Base-by-base conservation (phyloP, 2,113 vertebrate species). In the Dipodomys spectabilis region DNA sequence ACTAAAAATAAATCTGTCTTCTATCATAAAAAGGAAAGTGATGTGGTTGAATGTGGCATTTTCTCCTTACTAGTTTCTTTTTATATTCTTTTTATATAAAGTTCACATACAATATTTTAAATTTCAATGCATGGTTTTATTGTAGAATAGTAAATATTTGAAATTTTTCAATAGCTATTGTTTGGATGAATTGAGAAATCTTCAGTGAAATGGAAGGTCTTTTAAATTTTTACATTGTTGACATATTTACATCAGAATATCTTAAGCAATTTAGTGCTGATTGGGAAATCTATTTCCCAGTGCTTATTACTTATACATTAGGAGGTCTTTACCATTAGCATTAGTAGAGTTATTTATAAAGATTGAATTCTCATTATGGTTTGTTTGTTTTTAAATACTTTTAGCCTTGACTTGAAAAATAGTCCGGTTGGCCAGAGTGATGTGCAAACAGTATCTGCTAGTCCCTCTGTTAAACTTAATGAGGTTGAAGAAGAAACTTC, bases 361-460 rank as follows among this genome's bases (percentile, higher is more conserved):
- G 97, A 94, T 94, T 60, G 97, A 94, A 95, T 98, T 97, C 96
- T 97, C 97, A 95, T 88, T 96, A 74, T 88, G 93, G 94, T 98
- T 98, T 96, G 81, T 97, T 96, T 97, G 90, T 97, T 97, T 98
- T 98, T 95, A 94, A 98, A 98, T 93, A 75, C 95, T 94, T 98
- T 96, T 96, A 98, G 98, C 97, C 84, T 97, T 94, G 97, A 85
- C 97, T 97, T 96, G 97, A 98, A 96, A 97, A 97, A 97, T 93
- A 96, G 19, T 62, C 97, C 97, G 81, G 96, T 98, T 97, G 98
- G 89, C 90, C 97, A 97, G 32, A 98, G 97, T 97, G 95, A 81
- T 95, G 97, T 93, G 90, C 97, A 96, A 57, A 96, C 95, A 95
- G 80, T 97, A 89, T 80, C 98, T 53, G 97, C 95, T 87, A 96